Evolutionary conservation across 2,113 vertebrate genomes (phyloP), one percentile per base, ranked within the genome.

Genomic region (Oceanodroma tethys): DNA sequence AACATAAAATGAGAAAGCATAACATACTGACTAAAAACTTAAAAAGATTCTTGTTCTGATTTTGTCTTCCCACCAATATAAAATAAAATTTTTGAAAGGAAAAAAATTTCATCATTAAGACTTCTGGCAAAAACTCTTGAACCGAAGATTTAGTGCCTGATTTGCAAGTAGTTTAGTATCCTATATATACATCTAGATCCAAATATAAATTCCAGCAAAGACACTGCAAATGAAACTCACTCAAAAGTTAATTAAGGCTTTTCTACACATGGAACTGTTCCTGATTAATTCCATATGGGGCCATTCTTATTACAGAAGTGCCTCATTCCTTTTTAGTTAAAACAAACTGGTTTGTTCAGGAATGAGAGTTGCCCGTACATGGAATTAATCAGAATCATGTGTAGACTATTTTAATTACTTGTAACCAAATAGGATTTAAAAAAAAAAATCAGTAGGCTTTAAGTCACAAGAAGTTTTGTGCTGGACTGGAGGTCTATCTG

Each of bases 221-320:
- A 88, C 70, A 81, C 18, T 74, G 76, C 45, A 93, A 94, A 93
- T 88, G 38, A 94, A 95, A 92, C 55, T 74, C 67, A 95, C 55
- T 95, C 80, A 67, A 67, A 96, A 96, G 80, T 86, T 96, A 96
- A 95, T 96, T 95, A 96, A 95, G 36, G 81, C 27, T 89, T 91
- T 88, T 94, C 80, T 95, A 79, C 52, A 84, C n/a, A 89, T 81
- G 68, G 76, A 91, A 89, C 80, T 91, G 65, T 91, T 93, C 89
- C 91, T 93, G 73, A 97, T 93, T 91, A 95, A 96, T 93, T 95
- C 81, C 89, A 71, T 63, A 79, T 81, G 86, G 76, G 80, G 32
- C 42, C 52, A 79, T 84, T 95, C 86, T 89, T 91, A 70, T 71
- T 78, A 86, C 65, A 91, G 86, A 96, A 96, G 38, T 58, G 76